A percentile compares a stretch with the other conserved stretches of the same genome.
phyloP scores from a whole-genome alignment of 2,888 invertebrate genomes.

The Thereva unica region DNA sequence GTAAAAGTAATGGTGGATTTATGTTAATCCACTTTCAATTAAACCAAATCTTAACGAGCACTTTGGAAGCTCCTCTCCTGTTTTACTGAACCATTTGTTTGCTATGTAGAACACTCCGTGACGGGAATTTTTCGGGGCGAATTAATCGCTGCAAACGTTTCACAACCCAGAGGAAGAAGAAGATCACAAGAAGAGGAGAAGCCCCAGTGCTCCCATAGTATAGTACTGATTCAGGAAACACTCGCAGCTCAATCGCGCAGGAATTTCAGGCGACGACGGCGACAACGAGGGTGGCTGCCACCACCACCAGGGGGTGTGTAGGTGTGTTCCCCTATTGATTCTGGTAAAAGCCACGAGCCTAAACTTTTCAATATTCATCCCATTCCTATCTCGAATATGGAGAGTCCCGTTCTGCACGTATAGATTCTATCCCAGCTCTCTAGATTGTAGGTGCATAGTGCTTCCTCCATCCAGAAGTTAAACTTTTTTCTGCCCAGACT shows the following conservation, averaged over 20 bases:
- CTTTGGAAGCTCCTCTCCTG: conserved; percentile 33
- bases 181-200: background rate
- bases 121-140: conserved; percentile 34
- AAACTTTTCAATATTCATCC: conserved; percentile 23
- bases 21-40: conserved; percentile 37
- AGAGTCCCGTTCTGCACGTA: conserved; percentile 15
- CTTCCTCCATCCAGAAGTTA: background rate
- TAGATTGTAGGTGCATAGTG: conserved; percentile 10
- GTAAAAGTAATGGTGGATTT: conserved; percentile 36
- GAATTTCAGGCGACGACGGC: background rate
- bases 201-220: conserved; percentile 3
- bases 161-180: background rate
- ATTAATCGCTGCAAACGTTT: conserved; percentile 31
- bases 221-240: background rate
- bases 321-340: conserved; percentile 12
- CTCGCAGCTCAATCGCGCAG: conserved; percentile 9
- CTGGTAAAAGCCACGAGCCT: conserved; percentile 6
- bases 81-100: conserved; percentile 35
- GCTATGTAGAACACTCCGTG: conserved; percentile 31
- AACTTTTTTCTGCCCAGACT: too few relatives aligned
- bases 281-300: background rate
- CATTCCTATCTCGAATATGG: conserved; percentile 5
- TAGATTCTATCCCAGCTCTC: conserved; percentile 3
- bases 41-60: conserved; percentile 36
- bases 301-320: background rate